These are phyloP conservation scores for Pasiphila rectangulata DNA, from an alignment of 2,888 invertebrate species.

Conservation along the genomic window DNA sequence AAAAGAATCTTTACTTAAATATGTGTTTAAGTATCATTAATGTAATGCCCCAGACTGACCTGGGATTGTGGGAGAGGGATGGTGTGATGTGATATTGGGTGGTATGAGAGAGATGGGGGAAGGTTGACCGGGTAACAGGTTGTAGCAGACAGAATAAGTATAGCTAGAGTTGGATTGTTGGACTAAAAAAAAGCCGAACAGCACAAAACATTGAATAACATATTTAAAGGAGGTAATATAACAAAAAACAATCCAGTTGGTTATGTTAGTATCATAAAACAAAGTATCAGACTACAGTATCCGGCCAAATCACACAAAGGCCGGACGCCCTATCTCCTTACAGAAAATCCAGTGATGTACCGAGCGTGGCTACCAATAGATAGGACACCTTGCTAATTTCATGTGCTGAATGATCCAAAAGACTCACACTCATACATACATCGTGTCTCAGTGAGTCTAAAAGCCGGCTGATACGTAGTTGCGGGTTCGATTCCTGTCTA, in stretches of 20 bases:
- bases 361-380: too few relatives aligned
- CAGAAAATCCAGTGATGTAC: too few relatives aligned
- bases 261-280: too few relatives aligned
- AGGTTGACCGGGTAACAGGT: slow-evolving; percentile 79
- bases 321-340: too few relatives aligned
- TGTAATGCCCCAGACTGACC: slow-evolving; percentile 73
- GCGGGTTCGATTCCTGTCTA: too few relatives aligned
- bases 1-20: slow-evolving; percentile 77
- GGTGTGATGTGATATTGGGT: slow-evolving; percentile 31
- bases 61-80: slow-evolving; percentile 56
- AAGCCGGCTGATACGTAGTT: too few relatives aligned
- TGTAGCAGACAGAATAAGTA: slow-evolving; percentile 72
- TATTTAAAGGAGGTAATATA: background rate
- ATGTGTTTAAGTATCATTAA: slow-evolving; percentile 80
- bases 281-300: too few relatives aligned
- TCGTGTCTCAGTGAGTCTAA: too few relatives aligned
- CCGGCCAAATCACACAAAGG: too few relatives aligned
- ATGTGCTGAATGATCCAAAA: too few relatives aligned
- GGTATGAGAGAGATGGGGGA: slow-evolving; percentile 44
- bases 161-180: slow-evolving; percentile 20
- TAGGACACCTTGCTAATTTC: too few relatives aligned
- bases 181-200: background rate
- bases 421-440: too few relatives aligned
- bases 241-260: background rate
- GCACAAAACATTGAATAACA: background rate